A percentile compares a stretch with the other conserved stretches of the same genome.
Conservation (phyloP, 2,888 invertebrate genomes). For the Machimus atricapillus region DNA sequence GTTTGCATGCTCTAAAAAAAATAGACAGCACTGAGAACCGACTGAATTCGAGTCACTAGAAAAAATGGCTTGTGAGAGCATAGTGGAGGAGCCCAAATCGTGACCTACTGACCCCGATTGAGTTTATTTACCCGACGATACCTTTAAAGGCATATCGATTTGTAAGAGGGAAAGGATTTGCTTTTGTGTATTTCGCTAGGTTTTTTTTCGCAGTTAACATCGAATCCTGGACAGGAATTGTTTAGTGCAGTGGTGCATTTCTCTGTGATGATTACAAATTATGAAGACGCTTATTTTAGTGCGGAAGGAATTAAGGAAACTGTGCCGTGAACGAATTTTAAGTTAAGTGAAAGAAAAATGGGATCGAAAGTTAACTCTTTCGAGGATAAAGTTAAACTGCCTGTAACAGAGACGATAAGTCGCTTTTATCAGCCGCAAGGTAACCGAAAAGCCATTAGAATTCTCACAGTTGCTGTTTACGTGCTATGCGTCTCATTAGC, state of each 20-base stretch:
- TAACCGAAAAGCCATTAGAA: conserved; percentile 86
- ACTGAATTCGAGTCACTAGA: not conserved
- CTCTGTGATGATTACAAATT: not conserved
- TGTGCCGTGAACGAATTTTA: not conserved
- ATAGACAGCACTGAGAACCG: not conserved
- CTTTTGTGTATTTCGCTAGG: conserved; percentile 5
- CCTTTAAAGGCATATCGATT: conserved; percentile 44
- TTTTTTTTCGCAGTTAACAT: not conserved
- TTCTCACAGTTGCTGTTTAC: conserved; percentile 92
- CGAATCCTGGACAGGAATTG: not conserved
- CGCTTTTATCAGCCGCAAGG: conserved; percentile 75
- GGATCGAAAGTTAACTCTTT: conserved; percentile 60
- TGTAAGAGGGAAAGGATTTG: conserved; percentile 45
- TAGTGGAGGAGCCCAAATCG: not conserved
- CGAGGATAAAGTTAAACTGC: conserved; percentile 62
- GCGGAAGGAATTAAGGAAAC: not conserved
- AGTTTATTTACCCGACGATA: conserved; percentile 59
- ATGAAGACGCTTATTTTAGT: not conserved
- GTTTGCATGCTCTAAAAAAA: not conserved
- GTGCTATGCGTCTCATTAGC: conserved; percentile 93
- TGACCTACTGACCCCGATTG: conserved; percentile 61
- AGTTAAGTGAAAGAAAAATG: conserved; percentile 51
- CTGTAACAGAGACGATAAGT: conserved; percentile 61
- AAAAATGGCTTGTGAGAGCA: not conserved
- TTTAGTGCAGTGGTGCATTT: not conserved